phyloP scores from a whole-genome alignment of 2,888 invertebrate genomes.

The Lithophane socia region DNA sequence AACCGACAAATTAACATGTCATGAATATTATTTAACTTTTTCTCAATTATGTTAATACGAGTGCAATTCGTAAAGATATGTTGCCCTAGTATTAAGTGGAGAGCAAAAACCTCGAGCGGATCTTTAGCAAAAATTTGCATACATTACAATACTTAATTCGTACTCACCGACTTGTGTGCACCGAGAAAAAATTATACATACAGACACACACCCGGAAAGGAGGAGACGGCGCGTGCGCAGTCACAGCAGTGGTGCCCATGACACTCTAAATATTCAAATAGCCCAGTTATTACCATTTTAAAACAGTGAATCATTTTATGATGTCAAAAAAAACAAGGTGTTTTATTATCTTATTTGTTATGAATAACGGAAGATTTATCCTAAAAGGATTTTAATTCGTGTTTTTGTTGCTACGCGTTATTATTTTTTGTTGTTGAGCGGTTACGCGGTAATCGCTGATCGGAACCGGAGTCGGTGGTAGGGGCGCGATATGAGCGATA shows the following conservation, averaged over 20 bases:
- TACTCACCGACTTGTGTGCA: conserved; percentile 69
- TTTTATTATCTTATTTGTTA: conserved; percentile 69
- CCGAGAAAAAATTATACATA: conserved; percentile 65
- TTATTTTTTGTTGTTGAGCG: conserved; percentile 44
- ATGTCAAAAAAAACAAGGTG: conserved; percentile 66
- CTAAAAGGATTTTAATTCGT: conserved; percentile 65
- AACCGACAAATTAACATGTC: conserved; percentile 87
- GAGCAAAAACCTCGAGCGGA: conserved; percentile 81
- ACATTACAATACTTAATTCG: conserved; percentile 85
- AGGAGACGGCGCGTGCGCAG: conserved; percentile 74
- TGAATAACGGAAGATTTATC: conserved; percentile 70
- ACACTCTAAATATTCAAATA: conserved; percentile 75
- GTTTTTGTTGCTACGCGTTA: conserved; percentile 63
- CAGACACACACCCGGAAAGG: conserved; percentile 75
- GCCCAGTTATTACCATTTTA: conserved; percentile 73
- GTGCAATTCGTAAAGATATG: conserved; percentile 73
- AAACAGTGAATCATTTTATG: conserved; percentile 77
- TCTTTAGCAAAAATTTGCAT: conserved; percentile 85
- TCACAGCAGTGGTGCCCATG: conserved; percentile 60
- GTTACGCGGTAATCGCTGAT: conserved; percentile 14
- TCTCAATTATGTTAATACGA: conserved; percentile 83
- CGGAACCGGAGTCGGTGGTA: conserved; percentile 11
- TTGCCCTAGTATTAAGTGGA: conserved; percentile 84
- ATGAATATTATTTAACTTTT: conserved; percentile 89
- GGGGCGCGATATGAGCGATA: conserved; percentile 5